Base-by-base conservation (phyloP, 1,140 invertebrate species). In the Bicyclus anynana region DNA sequence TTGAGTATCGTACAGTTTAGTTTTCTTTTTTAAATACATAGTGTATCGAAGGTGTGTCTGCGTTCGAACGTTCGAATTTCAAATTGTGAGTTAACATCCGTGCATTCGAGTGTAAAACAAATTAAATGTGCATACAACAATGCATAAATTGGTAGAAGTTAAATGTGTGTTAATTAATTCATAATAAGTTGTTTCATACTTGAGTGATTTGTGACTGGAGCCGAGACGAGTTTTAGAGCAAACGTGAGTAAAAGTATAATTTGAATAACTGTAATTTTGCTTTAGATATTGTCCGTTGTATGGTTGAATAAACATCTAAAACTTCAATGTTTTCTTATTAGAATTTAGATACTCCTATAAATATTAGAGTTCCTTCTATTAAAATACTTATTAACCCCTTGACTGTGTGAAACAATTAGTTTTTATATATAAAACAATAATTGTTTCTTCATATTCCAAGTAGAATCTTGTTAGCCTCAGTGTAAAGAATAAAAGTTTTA, bases 241-340 rank as follows among this genome's bases (percentile, higher is more conserved):
- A 80, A 79, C 67, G 78, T 81, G 65, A 83, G 80, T 83, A 78
- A 80, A 79, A 78, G 71, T 78, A 67, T 53, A 35, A 67, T 67
- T 68, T 69, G 56, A 70, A 71, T 80, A 78, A 75, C 75, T 82
- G 77, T 80, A 73, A 52, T 58, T 33, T 68, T 62, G 60, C 47
- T 53, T 67, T 59, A 59, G 48, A 66, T 62, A 56, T 50, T 52
- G 57, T 50, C 44, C 53, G 40, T 46, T 69, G 16, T 68, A 65
- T 72, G 64, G 55, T 72, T 69, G 50, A 74, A 67, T 67, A 63
- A 67, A 26, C 62, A 72, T n/a, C 53, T 38, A 38, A 4, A 35
- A 10, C n/a, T 2, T 3, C 16, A 44, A 9, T 44, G 21, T 18
- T 53, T 53, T 53, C 14, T 27, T 47, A 13, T 38, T 35, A 50